Conservation (phyloP, 2,113 vertebrate genomes). For the Crotalus tigris region DNA sequence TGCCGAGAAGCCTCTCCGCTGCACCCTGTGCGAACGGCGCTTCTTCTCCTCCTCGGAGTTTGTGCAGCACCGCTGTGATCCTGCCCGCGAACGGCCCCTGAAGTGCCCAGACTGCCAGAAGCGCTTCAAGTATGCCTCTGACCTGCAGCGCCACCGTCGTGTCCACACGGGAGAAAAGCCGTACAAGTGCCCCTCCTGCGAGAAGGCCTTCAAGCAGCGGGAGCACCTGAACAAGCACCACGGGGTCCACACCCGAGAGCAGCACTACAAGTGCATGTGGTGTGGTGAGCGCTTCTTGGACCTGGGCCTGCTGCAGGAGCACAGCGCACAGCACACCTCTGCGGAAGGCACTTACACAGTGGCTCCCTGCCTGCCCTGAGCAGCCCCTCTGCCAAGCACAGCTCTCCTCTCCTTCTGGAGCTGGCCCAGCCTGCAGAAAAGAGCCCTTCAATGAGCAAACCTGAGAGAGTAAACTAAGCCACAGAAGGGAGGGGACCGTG, state of each 20-base stretch:
- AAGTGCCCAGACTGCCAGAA: slow-evolving; percentile 94
- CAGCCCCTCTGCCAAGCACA: rapidly evolving
- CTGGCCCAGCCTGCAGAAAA: neutral
- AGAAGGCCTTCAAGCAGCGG: slow-evolving; percentile 96
- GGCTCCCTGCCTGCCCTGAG: slow-evolving; percentile 84
- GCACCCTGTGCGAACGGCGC: slow-evolving; percentile 92
- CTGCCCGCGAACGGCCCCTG: slow-evolving; percentile 89
- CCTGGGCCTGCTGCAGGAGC: slow-evolving; percentile 91
- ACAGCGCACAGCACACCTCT: slow-evolving; percentile 89
- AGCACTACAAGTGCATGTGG: slow-evolving; percentile 98
- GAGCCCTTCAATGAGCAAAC: neutral
- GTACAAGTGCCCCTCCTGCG: slow-evolving; percentile 91
- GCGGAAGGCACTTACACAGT: slow-evolving; percentile 86
- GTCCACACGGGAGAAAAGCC: slow-evolving; percentile 97
- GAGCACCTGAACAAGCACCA: slow-evolving; percentile 97
- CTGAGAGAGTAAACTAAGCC: neutral
- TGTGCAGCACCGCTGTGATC: slow-evolving; percentile 94
- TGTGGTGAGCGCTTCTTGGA: slow-evolving; percentile 94
- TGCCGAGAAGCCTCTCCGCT: slow-evolving; percentile 88
- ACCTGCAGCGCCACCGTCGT: slow-evolving; percentile 91
- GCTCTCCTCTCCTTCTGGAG: neutral
- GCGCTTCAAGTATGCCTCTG: slow-evolving; percentile 95
- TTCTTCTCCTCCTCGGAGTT: slow-evolving; percentile 96
- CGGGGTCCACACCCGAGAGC: slow-evolving; percentile 90
- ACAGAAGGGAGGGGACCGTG: neutral